These are phyloP conservation scores for Apocheima hispidaria DNA, from an alignment of 2,888 invertebrate genomes.

Conservation along the genomic window DNA sequence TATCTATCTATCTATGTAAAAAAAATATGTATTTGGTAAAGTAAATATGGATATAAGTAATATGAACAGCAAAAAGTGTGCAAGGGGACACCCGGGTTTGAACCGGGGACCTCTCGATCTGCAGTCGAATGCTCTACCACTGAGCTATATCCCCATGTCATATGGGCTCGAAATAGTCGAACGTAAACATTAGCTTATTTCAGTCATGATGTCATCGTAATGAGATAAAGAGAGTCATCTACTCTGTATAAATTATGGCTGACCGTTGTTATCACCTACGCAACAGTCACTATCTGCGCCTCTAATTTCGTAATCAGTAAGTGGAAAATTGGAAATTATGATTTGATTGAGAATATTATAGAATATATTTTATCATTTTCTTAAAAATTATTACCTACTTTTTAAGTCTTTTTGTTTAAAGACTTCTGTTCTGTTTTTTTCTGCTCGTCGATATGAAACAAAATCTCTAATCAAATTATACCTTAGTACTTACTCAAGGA, in stretches of 20 bases:
- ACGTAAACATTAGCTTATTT: not conserved
- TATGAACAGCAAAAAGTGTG: conserved; percentile 17
- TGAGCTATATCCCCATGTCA: conserved; percentile 75
- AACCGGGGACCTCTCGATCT: conserved; percentile 82
- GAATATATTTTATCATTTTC: not conserved
- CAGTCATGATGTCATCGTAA: conserved; percentile 7
- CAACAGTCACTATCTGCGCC: not conserved
- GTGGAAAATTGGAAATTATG: not conserved
- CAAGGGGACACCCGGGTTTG: conserved; percentile 81
- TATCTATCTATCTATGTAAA: no score
- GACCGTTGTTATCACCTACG: not conserved
- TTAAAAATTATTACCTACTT: not conserved
- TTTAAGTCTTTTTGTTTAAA: no score
- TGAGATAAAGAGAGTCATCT: conserved; percentile 5
- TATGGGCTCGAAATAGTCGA: not conserved
- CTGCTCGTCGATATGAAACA: not conserved
- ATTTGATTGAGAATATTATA: not conserved
- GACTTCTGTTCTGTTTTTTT: no score
- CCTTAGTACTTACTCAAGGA: no score
- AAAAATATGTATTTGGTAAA: no score
- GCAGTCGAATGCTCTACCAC: conserved; percentile 82
- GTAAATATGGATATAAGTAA: no score
- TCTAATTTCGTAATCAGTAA: not conserved
- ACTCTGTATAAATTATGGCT: not conserved
- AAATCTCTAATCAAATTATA: not conserved